Conservation (phyloP, 2,797 vertebrate genomes). For the Poliocrania exsul region DNA sequence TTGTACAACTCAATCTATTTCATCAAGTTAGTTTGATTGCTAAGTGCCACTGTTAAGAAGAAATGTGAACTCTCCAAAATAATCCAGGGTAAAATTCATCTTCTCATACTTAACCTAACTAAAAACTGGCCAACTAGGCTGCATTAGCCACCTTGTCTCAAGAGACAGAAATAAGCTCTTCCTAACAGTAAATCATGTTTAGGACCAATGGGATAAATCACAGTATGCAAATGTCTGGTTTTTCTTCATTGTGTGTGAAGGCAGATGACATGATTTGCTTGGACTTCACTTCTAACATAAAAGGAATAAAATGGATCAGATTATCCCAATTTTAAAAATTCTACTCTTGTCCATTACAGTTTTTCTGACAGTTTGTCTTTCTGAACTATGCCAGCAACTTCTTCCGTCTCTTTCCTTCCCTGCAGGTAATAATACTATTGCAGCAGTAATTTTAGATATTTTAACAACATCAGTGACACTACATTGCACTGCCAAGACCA, state of each 20-base stretch:
- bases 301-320: not conserved
- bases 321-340: not conserved
- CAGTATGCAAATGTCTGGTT: not conserved
- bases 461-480: constrained; percentile 8
- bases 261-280: not conserved
- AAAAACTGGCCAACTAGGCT: not conserved
- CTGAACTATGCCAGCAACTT: not conserved
- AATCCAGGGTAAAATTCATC: not conserved
- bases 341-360: not conserved
- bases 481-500: constrained; percentile 43
- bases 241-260: not conserved
- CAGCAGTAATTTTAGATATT: constrained; percentile 24
- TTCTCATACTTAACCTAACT: not conserved
- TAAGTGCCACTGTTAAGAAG: not conserved
- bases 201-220: not conserved
- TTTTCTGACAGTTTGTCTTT: not conserved
- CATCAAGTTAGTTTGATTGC: not conserved
- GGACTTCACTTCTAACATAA: not conserved
- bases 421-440: constrained; percentile 16
- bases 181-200: not conserved
- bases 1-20: not conserved
- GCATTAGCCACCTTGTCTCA: not conserved
- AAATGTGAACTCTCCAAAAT: not conserved
- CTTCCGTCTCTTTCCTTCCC: not conserved
- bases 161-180: not conserved